Evolutionary conservation across 37 sponge, comb jelly and placozoan genomes (phyloP), one percentile per base, ranked within the genome.

Genomic region (Amphimedon queenslandica): DNA sequence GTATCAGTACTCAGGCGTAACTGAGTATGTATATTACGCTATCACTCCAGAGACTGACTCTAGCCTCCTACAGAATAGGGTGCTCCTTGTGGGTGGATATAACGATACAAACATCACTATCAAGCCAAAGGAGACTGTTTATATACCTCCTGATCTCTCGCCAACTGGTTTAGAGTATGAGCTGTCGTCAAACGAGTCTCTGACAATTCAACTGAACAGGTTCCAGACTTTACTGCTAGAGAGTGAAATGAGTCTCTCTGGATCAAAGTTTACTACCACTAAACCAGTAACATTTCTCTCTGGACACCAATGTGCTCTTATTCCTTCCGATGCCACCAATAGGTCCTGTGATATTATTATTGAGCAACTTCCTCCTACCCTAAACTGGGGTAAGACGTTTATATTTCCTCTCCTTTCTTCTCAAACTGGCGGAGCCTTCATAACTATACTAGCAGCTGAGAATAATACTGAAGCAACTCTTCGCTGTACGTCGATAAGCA

Each of bases 271-370:
- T 36, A 21, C 5, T 2, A 41, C 70, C 39, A 40, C n/a, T 40
- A 41, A 69, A 3, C 70, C 70, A 24, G 5, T 69, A 21, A 35
- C 70, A 3, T 37, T 69, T 8, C 34, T 69, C 28, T 34, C 70
- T 38, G 70, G 70, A 13, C 70, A 69, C 5, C 11, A 69, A 38
- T 69, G 70, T 69, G 42, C 36, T 25, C 23, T 34, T 69, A 42
- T 69, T 3, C 70, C 70, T 37, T 40, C 21, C 23, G 40, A 25
- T 4, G 70, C n/a, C 1, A 24, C 10, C 4, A n/a, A n/a, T n/a
- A n/a, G n/a, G n/a, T 41, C 36, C 1, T 69, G 70, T 38, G 42
- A 69, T 38, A 18, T 41, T 24, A 2, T 40, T 23, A 40, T 69
- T 2, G 70, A 69, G 39, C 42, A 37, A 38, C 24, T 69, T 2